phyloP scores from a whole-genome alignment of 2,888 invertebrate genomes.

The Automeris io region DNA sequence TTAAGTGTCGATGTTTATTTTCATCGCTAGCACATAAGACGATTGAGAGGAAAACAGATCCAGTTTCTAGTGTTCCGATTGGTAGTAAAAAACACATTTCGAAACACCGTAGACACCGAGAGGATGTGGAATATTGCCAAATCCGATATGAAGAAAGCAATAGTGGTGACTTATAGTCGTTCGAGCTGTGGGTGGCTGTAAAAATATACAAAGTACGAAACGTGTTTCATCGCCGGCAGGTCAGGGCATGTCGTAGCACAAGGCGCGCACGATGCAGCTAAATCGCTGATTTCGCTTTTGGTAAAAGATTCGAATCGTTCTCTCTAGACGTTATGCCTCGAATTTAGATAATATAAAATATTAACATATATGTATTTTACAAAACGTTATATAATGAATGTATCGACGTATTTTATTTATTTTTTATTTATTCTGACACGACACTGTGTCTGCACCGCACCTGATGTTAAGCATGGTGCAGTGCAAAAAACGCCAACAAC shows the following conservation, averaged over 20 bases:
- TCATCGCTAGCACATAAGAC: conserved; percentile 12
- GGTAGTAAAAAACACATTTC: conserved; percentile 12
- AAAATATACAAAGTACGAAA: conserved; percentile 28
- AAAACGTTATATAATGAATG: no score
- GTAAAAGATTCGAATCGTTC: background rate
- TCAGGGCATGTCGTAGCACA: conserved; percentile 20
- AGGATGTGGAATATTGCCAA: conserved; percentile 33
- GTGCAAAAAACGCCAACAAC: no score
- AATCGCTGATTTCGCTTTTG: conserved; percentile 3
- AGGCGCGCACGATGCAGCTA: conserved; percentile 16
- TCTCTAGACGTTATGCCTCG: background rate
- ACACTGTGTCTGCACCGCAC: no score
- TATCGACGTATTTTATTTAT: no score
- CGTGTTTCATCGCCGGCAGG: conserved; percentile 19
- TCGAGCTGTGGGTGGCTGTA: conserved; percentile 26
- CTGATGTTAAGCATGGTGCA: no score
- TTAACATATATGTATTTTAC: no score
- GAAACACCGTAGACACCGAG: conserved; percentile 24
- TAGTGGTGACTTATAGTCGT: conserved; percentile 24
- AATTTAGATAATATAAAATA: background rate
- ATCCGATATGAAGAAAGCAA: conserved; percentile 26
- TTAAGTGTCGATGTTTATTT: conserved; percentile 5
- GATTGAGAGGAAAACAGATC: conserved; percentile 4
- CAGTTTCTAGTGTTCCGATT: conserved; percentile 5
- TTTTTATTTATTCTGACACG: no score